phyloP scores from a whole-genome alignment of 1,140 invertebrate species.

The Wiebesia pumilae region DNA sequence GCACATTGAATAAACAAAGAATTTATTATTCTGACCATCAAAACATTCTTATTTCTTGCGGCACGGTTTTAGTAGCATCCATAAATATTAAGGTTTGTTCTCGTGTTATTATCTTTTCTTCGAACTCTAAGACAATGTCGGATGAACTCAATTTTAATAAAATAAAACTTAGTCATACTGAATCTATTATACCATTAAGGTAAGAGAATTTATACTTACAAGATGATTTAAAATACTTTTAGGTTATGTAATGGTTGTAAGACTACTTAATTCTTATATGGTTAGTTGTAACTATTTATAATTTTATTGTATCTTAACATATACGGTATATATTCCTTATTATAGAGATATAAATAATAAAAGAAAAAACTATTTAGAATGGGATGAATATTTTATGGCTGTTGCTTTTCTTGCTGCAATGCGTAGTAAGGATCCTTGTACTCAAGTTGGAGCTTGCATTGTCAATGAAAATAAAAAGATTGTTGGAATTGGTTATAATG shows the following conservation, averaged over 20 bases:
- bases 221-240: neutral
- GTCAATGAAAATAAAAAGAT: constrained; percentile 93
- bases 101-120: neutral
- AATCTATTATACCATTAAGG: neutral
- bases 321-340: constrained; percentile 37
- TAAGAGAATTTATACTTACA: neutral
- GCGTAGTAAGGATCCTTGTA: constrained; percentile 94
- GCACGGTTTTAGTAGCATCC: too few species aligned
- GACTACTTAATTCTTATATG: neutral
- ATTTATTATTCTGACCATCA: too few species aligned
- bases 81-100: too few species aligned
- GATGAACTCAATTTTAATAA: constrained; percentile 15
- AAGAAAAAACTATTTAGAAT: constrained; percentile 78
- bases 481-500: constrained; percentile 96
- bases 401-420: constrained; percentile 87
- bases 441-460: constrained; percentile 95
- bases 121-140: neutral
- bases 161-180: neutral
- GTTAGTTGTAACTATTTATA: neutral
- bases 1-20: too few species aligned
- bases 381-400: constrained; percentile 95
- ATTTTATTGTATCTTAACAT: neutral
- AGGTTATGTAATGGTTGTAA: neutral
- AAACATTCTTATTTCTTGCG: too few species aligned
- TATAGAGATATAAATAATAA: constrained; percentile 70